Conservation (phyloP, 2,888 invertebrate genomes). For the Auanema sp. region DNA sequence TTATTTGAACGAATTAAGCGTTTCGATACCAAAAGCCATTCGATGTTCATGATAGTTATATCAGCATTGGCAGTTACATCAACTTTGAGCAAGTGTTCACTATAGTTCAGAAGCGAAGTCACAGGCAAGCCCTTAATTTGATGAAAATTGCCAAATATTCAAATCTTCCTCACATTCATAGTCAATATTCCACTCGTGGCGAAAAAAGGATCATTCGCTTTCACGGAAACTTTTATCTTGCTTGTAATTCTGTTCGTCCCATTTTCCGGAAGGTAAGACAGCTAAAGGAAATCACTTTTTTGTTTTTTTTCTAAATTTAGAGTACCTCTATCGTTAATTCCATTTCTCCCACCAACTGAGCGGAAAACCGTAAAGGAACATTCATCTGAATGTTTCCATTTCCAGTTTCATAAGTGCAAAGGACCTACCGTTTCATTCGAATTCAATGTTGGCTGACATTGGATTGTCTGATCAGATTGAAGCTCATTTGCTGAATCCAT, state of each 20-base stretch:
- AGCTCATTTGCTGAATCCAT: conserved; percentile 36
- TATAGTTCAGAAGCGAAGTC: conserved; percentile 36
- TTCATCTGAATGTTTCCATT: conserved; percentile 21
- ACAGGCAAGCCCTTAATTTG: conserved; percentile 39
- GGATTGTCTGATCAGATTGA: conserved; percentile 27
- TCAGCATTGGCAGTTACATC: conserved; percentile 28
- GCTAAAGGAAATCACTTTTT: background rate
- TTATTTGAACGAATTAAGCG: background rate
- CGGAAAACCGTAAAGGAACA: conserved; percentile 35
- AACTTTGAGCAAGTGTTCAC: conserved; percentile 40
- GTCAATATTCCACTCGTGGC: conserved; percentile 33
- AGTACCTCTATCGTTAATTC: conserved; percentile 35
- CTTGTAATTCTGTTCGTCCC: conserved; percentile 8
- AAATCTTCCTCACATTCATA: conserved; percentile 25
- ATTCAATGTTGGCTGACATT: conserved; percentile 12
- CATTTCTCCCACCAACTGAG: conserved; percentile 41
- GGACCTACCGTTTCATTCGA: conserved; percentile 10
- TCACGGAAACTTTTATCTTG: conserved; percentile 26
- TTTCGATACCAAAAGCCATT: conserved; percentile 38
- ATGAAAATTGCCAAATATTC: background rate
- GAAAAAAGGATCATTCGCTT: conserved; percentile 37
- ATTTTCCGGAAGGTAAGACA: conserved; percentile 2
- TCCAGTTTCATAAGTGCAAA: conserved; percentile 1
- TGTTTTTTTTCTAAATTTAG: too few relatives aligned
- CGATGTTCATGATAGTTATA: conserved; percentile 32